Conservation (phyloP, 2,888 invertebrate species). For the Harpalus rufipes region DNA sequence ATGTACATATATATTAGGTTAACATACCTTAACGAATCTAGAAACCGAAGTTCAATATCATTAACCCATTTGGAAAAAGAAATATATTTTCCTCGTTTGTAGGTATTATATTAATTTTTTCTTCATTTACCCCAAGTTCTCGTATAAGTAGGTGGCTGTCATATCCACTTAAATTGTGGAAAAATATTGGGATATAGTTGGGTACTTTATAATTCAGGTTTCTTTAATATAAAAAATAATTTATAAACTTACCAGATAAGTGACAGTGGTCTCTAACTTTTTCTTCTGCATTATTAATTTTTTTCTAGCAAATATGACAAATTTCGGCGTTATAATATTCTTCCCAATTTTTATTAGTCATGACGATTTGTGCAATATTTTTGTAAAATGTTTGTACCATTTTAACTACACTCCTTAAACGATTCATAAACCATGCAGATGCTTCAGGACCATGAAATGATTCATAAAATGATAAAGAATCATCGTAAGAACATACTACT, state of each 20-base stretch:
- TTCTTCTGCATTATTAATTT: conserved; percentile 45
- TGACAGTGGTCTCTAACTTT: conserved; percentile 69
- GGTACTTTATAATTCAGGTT: conserved; percentile 68
- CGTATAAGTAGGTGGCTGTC: conserved; percentile 72
- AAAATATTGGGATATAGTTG: conserved; percentile 71
- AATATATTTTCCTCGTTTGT: conserved; percentile 65
- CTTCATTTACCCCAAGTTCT: conserved; percentile 68
- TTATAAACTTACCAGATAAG: conserved; percentile 58
- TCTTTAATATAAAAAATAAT: neutral
- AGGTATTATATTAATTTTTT: conserved; percentile 66
- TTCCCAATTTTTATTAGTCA: conserved; percentile 57
- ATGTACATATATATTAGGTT: neutral
- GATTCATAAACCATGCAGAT: conserved; percentile 40
- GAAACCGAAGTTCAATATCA: conserved; percentile 14
- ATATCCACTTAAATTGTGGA: conserved; percentile 72
- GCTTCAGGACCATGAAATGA: conserved; percentile 50
- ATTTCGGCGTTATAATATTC: conserved; percentile 45
- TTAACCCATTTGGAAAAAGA: conserved; percentile 66
- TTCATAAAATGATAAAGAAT: conserved; percentile 66
- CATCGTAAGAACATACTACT: conserved; percentile 68
- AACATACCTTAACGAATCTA: conserved; percentile 19
- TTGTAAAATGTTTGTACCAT: conserved; percentile 36
- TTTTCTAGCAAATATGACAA: conserved; percentile 68
- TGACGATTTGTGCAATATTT: conserved; percentile 51
- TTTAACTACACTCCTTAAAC: conserved; percentile 41